Evolutionary conservation across 2,113 vertebrate species (phyloP).

Genomic region (Phaethon lepturus): DNA sequence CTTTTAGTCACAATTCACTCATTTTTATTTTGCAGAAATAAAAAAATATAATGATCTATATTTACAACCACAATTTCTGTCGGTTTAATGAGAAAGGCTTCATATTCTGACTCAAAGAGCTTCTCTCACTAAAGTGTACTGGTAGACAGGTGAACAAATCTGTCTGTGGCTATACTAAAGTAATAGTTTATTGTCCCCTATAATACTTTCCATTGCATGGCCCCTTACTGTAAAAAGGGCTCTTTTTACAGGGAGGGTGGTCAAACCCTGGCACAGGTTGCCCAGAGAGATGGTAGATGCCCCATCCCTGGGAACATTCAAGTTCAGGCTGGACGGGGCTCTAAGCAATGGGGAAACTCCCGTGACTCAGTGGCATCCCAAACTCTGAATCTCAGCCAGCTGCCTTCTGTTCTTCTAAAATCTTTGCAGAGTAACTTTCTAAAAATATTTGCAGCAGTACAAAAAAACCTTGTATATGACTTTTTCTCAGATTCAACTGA

Average conservation of each 20-base stretch:
- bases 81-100: not conserved
- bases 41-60: not conserved
- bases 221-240: not conserved
- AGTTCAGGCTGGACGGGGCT: no score
- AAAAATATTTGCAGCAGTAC: not conserved
- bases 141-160: not conserved
- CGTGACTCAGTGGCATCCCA: not conserved
- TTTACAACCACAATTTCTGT: not conserved
- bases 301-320: no score
- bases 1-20: not conserved
- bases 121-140: not conserved
- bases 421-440: not conserved
- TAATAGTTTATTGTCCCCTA: not conserved
- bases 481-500: not conserved
- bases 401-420: not conserved
- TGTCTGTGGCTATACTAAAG: not conserved
- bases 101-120: not conserved
- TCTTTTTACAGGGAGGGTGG: no score
- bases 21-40: not conserved
- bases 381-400: not conserved
- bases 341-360: not conserved
- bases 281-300: no score
- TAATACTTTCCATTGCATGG: not conserved
- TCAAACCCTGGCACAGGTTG: no score
- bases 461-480: not conserved